A percentile compares a stretch with the other conserved stretches of the same genome.
Conservation (phyloP, 2,113 vertebrate species). For the Taxidea taxus region DNA sequence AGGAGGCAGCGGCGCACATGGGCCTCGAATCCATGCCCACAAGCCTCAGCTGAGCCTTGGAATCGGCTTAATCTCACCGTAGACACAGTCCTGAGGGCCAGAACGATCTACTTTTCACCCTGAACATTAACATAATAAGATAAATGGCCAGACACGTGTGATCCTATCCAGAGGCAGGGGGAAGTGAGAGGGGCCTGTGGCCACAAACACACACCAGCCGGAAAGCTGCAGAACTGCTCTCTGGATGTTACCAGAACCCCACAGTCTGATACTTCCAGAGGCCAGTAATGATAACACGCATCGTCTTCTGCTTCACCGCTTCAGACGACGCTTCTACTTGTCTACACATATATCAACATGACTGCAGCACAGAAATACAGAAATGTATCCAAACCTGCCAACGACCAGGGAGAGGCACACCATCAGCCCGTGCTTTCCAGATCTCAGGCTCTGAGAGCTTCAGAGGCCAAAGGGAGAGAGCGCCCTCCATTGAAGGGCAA, state of each 20-base stretch:
- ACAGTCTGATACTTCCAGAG: not conserved
- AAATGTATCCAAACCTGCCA: not conserved
- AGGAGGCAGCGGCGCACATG: not conserved
- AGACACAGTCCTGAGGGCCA: not conserved
- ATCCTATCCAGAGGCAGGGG: not conserved
- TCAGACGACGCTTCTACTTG: not conserved
- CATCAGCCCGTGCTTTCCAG: accelerated
- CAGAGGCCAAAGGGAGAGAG: not conserved
- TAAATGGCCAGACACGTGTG: not conserved
- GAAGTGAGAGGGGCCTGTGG: not conserved
- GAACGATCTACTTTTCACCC: not conserved
- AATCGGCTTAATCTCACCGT: accelerated
- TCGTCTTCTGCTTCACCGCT: not conserved
- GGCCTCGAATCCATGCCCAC: accelerated
- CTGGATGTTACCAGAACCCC: not conserved
- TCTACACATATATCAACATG: too few relatives aligned
- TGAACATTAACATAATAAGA: too few relatives aligned
- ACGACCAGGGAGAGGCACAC: too few relatives aligned
- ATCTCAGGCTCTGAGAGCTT: not conserved
- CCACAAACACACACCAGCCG: not conserved
- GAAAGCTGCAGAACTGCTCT: not conserved
- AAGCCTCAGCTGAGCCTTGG: accelerated
- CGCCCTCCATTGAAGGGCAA: accelerated
- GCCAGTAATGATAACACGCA: not conserved
- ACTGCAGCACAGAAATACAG: not conserved